Evolutionary conservation across 2,797 vertebrate genomes (phyloP).

Genomic region (Schizothorax lantsangensis): DNA sequence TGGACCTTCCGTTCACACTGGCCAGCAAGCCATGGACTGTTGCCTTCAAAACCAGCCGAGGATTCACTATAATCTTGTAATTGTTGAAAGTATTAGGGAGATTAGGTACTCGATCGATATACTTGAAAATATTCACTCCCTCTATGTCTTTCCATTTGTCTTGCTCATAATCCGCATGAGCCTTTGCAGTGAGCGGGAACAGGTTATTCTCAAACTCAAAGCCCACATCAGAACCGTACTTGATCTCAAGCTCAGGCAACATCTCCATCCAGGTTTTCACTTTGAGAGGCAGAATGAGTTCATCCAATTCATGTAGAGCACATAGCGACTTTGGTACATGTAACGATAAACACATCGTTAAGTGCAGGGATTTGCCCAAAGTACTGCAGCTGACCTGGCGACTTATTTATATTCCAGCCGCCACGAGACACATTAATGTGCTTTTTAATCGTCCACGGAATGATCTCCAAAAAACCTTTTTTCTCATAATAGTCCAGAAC

Average conservation of each 20-base stretch:
- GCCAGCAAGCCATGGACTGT: slow-evolving; percentile 63
- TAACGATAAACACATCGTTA: slow-evolving; percentile 73
- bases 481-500: slow-evolving; percentile 68
- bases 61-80: slow-evolving; percentile 68
- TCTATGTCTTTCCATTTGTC: slow-evolving; percentile 47
- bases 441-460: slow-evolving; percentile 65
- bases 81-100: fast-evolving
- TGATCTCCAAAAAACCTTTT: slow-evolving; percentile 68
- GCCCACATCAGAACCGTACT: background rate
- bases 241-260: slow-evolving; percentile 59
- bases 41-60: slow-evolving; percentile 42
- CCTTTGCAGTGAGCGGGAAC: slow-evolving; percentile 30
- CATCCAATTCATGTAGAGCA: slow-evolving; percentile 73
- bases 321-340: slow-evolving; percentile 73
- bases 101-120: slow-evolving; percentile 53
- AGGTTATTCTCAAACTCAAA: slow-evolving; percentile 64
- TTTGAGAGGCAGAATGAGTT: slow-evolving; percentile 70
- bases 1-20: fast-evolving
- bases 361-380: slow-evolving; percentile 72
- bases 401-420: slow-evolving; percentile 16
- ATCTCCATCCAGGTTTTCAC: slow-evolving; percentile 67
- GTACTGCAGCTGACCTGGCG: slow-evolving; percentile 72
- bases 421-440: slow-evolving; percentile 56
- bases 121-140: slow-evolving; percentile 67
- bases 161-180: background rate